A percentile compares a stretch with the other conserved stretches of the same genome.
Conservation (phyloP, 2,113 vertebrate genomes). For the Bufo gargarizans region DNA sequence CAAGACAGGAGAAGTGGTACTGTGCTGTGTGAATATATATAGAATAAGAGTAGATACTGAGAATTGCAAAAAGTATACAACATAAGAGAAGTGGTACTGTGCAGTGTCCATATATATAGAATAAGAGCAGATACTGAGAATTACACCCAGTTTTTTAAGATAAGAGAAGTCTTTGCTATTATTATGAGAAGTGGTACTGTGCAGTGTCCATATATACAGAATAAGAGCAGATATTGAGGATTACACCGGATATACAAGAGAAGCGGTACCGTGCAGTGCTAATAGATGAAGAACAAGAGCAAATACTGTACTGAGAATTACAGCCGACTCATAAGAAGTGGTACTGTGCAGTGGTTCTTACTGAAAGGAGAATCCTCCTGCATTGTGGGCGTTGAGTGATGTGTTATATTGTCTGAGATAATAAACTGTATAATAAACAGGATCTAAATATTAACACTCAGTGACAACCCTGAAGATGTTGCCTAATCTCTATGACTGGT, state of each 20-base stretch:
- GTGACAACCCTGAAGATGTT: background rate
- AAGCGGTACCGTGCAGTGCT: background rate
- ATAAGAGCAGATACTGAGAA: too few species aligned
- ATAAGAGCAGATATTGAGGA: background rate
- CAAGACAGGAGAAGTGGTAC: background rate
- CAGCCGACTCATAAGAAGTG: background rate
- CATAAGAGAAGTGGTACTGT: too few species aligned
- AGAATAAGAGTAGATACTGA: too few species aligned
- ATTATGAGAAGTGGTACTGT: too few species aligned
- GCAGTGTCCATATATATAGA: too few species aligned
- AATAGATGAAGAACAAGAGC: background rate
- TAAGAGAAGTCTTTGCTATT: too few species aligned
- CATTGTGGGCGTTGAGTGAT: background rate
- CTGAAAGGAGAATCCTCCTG: background rate
- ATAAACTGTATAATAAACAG: background rate
- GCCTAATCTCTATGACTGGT: background rate
- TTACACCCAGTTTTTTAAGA: too few species aligned
- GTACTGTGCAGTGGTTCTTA: background rate
- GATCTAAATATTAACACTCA: conserved; percentile 9
- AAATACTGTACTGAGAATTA: background rate
- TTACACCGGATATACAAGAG: background rate
- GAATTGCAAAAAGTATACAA: too few species aligned
- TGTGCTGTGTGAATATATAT: background rate
- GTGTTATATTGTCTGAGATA: background rate
- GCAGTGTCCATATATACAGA: too few species aligned